phyloP scores from a whole-genome alignment of 1,140 invertebrate genomes.

The Gonioctena quinquepunctata region DNA sequence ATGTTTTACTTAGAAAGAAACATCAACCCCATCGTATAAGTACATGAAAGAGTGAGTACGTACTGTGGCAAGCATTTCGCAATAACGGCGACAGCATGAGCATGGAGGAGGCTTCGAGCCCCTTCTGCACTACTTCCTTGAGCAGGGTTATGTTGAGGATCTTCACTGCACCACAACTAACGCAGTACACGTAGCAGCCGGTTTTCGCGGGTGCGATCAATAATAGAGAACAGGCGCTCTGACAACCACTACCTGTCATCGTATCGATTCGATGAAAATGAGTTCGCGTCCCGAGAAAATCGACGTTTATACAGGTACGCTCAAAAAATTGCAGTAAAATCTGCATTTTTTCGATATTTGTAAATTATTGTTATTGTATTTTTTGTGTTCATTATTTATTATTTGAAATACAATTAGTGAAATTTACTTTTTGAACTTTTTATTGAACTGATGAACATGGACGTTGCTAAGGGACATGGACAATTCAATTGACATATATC shows the following conservation, averaged over 20 bases:
- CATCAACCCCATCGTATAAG: background rate
- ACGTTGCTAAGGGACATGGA: too few relatives aligned
- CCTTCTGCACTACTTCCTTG: conserved; percentile 15
- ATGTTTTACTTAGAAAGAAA: background rate
- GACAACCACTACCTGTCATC: conserved; percentile 16
- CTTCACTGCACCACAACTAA: conserved; percentile 16
- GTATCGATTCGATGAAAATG: background rate
- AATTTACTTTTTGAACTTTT: too few relatives aligned
- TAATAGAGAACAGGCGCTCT: conserved; percentile 8
- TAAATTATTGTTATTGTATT: too few relatives aligned
- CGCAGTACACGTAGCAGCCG: conserved; percentile 24
- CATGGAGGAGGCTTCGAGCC: conserved; percentile 35
- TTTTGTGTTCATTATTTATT: too few relatives aligned
- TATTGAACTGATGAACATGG: too few relatives aligned
- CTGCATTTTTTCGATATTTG: too few relatives aligned
- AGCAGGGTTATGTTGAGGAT: conserved; percentile 25
- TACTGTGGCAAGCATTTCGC: conserved; percentile 31
- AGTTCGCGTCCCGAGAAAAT: background rate
- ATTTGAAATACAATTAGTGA: too few relatives aligned
- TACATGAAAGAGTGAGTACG: conserved; percentile 4
- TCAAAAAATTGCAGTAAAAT: too few relatives aligned
- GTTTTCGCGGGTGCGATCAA: conserved; percentile 26
- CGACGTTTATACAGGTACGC: background rate
- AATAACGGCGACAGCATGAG: conserved; percentile 35
- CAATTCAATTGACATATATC: too few relatives aligned